Percentiles rank a stretch among this genome's conserved stretches.
Evolutionary conservation across 2,113 vertebrate genomes (phyloP).

Genomic region (Festucalex cinctus): DNA sequence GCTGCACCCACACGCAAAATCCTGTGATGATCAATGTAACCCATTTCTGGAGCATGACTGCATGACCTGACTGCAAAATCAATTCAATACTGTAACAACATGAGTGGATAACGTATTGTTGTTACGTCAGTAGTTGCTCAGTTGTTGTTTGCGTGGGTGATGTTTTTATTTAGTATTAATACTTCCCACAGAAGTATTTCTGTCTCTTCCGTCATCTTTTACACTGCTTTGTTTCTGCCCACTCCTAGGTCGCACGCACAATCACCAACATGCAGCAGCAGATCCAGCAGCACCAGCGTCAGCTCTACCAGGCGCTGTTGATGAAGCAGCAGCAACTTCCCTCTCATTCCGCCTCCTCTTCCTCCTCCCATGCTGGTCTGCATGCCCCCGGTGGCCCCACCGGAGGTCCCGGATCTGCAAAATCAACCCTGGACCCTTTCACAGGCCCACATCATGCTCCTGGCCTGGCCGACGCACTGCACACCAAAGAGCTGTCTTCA

Average conservation of each 20-base stretch:
- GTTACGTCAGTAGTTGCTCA: slow-evolving; percentile 3
- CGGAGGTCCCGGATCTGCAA: slow-evolving; percentile 82
- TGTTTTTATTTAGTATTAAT: not conserved
- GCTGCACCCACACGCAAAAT: slow-evolving; percentile 1
- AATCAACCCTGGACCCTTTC: slow-evolving; percentile 91
- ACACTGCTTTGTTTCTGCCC: slow-evolving; percentile 6
- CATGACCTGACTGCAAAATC: slow-evolving; percentile 2
- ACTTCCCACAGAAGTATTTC: not conserved
- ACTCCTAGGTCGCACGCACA: slow-evolving; percentile 93
- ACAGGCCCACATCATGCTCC: slow-evolving; percentile 83
- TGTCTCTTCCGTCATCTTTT: not conserved
- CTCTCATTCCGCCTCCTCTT: slow-evolving; percentile 77
- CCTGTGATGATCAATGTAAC: not conserved
- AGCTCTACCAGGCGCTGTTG: slow-evolving; percentile 98
- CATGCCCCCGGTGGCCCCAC: slow-evolving; percentile 76
- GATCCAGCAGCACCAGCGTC: slow-evolving; percentile 99
- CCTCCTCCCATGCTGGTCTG: slow-evolving; percentile 86
- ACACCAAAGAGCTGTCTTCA: slow-evolving; percentile 98
- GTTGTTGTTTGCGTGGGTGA: not conserved
- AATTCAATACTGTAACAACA: not conserved
- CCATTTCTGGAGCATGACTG: not conserved
- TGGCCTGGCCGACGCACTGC: slow-evolving; percentile 88
- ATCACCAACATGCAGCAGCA: slow-evolving; percentile 99
- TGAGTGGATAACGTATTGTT: not conserved
- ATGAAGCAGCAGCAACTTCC: slow-evolving; percentile 89